A percentile compares a stretch with the other conserved stretches of the same genome.
Conservation (phyloP, 2,888 invertebrate genomes). For the Leptarthrus brevirostris region DNA sequence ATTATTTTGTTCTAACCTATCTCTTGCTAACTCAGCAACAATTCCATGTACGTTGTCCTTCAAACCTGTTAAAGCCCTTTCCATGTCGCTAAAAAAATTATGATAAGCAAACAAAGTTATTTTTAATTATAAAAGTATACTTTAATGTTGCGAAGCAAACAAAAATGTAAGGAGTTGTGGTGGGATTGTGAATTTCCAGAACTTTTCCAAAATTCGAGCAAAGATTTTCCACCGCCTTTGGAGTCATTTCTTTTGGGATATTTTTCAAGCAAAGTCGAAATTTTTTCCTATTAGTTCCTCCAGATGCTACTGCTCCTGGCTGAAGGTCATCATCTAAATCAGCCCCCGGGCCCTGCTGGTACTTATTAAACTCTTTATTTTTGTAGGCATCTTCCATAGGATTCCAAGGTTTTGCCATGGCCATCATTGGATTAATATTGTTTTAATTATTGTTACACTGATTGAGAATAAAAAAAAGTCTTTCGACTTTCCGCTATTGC, state of each 20-base stretch:
- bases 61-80: slow-evolving; percentile 43
- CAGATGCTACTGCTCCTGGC: slow-evolving; percentile 46
- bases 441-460: too few species aligned
- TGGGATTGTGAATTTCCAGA: neutral
- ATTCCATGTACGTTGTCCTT: slow-evolving; percentile 43
- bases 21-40: slow-evolving; percentile 27
- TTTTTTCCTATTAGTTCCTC: neutral
- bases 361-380: slow-evolving; percentile 49
- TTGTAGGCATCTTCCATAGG: slow-evolving; percentile 51
- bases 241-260: slow-evolving; percentile 46
- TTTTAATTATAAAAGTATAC: slow-evolving; percentile 19
- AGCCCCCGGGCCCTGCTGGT: slow-evolving; percentile 49
- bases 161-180: slow-evolving; percentile 40
- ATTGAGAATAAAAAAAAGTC: too few species aligned
- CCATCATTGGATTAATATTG: slow-evolving; percentile 14
- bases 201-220: slow-evolving; percentile 49
- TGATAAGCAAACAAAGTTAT: neutral
- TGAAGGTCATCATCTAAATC: slow-evolving; percentile 47
- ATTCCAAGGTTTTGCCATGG: slow-evolving; percentile 50
- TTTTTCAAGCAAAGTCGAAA: slow-evolving; percentile 42
- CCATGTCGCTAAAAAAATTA: slow-evolving; percentile 50
- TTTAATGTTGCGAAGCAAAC: slow-evolving; percentile 44
- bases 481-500: too few species aligned
- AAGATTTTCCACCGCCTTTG: slow-evolving; percentile 39
- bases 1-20: slow-evolving; percentile 9